These are phyloP conservation scores for Cherax quadricarinatus DNA, from an alignment of 1,140 invertebrate genomes.

Conservation along the genomic window DNA sequence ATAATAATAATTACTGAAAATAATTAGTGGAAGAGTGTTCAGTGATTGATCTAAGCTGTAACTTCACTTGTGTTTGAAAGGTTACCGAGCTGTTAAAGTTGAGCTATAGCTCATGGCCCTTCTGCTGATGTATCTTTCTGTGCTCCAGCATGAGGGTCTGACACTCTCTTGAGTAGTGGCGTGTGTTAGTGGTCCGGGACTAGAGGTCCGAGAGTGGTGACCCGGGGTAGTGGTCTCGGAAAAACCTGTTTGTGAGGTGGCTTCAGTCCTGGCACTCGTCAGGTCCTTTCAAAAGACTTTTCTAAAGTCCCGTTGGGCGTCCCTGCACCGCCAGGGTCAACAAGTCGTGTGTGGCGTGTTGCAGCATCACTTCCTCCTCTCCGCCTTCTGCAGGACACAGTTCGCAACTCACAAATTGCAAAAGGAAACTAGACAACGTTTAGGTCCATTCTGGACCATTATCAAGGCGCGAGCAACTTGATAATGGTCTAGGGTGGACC, in stretches of 20 bases:
- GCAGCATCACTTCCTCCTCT: constrained; percentile 28
- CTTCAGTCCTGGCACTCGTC: constrained; percentile 29
- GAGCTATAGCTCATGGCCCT: too few relatives aligned
- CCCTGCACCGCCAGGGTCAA: constrained; percentile 55
- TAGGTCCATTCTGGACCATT: too few relatives aligned
- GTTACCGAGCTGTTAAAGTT: too few relatives aligned
- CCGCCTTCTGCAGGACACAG: neutral
- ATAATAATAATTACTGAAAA: too few relatives aligned
- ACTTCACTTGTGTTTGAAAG: too few relatives aligned
- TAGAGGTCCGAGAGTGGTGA: neutral
- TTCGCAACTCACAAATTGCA: too few relatives aligned
- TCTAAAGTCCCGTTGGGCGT: constrained; percentile 62
- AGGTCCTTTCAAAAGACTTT: constrained; percentile 52
- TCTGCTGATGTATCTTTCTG: too few relatives aligned
- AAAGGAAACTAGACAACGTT: neutral
- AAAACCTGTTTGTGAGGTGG: constrained; percentile 46
- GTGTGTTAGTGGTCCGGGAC: neutral
- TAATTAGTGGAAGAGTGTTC: too few relatives aligned
- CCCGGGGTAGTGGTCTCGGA: constrained; percentile 1
- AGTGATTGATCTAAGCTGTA: too few relatives aligned
- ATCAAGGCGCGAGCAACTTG: too few relatives aligned
- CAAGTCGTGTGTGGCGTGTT: constrained; percentile 34
- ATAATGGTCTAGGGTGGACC: too few relatives aligned
- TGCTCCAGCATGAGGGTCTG: too few relatives aligned
- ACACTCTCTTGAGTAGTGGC: neutral